Evolutionary conservation across 2,888 invertebrate species (phyloP).

Genomic region (Drosophila cracens): DNA sequence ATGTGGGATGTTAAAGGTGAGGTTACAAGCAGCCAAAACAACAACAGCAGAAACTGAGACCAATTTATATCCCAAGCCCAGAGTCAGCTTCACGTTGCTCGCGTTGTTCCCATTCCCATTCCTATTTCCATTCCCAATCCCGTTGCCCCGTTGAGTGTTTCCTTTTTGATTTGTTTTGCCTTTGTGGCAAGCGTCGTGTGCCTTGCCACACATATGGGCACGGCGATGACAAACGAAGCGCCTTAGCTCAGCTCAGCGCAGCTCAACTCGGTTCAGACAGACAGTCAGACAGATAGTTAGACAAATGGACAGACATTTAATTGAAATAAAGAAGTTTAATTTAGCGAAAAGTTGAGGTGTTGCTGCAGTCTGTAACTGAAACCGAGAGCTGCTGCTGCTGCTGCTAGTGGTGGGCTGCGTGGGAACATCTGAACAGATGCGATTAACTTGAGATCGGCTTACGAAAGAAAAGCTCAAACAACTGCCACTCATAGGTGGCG

Average conservation of each 20-base stretch:
- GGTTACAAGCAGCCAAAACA: constrained; percentile 70
- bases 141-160: constrained; percentile 20
- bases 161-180: constrained; percentile 53
- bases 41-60: constrained; percentile 37
- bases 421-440: constrained; percentile 56
- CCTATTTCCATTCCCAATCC: constrained; percentile 31
- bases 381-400: constrained; percentile 26
- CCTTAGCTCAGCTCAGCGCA: constrained; percentile 29
- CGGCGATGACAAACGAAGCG: constrained; percentile 76
- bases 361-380: constrained; percentile 53
- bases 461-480: constrained; percentile 26
- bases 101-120: constrained; percentile 77
- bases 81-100: constrained; percentile 58
- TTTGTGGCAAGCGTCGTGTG: constrained; percentile 60
- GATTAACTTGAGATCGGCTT: constrained; percentile 35
- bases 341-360: constrained; percentile 70
- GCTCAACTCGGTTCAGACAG: constrained; percentile 33
- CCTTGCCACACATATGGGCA: constrained; percentile 74
- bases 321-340: constrained; percentile 80
- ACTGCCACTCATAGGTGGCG: constrained; percentile 63
- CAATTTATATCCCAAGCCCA: constrained; percentile 50
- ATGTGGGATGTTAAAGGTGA: constrained; percentile 84
- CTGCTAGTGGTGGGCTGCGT: constrained; percentile 50
- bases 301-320: constrained; percentile 56
- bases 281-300: constrained; percentile 22